Base-by-base conservation (phyloP, 2,888 invertebrate genomes). In the Epicampocera succincta region DNA sequence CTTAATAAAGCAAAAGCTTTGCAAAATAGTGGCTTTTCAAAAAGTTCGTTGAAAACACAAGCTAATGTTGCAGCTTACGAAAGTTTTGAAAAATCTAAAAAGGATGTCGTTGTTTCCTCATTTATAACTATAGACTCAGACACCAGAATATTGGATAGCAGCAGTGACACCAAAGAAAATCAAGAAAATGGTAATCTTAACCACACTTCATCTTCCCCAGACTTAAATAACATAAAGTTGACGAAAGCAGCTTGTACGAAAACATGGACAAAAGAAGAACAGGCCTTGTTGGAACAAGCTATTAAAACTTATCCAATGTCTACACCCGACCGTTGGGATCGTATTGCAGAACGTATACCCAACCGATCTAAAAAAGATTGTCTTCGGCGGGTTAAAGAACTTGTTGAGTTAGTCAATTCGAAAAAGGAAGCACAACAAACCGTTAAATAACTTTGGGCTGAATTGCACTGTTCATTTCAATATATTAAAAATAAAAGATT, bases 361-460 rank as follows among this genome's bases (percentile, higher is more conserved):
- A 95, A 95, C 86, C 94, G 99, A 87, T 95, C 95, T 86, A 99
- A 99, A 92, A 99, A 99, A 91, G 99, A 99, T 90, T 99, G 99
- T 91, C 96, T 99, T 94, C 96, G 96, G 87, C 93, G 99, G 88
- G 99, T 98, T 90, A 99, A 99, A 93, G 98, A 99, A 92, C 92
- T 99, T 85, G 99, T 98, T 19, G 98, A 99, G 91, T 93, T 98
- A 91, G 96, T 99, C 6, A 97, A 98, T 93, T 98, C 98, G 13
- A 99, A 99, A 91, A 98, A 98, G 91, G 95, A 96, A 92, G 94
- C 94, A 2, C 93, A 94, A 72, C 93, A 93, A 86, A 87, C 88
- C 71, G 87, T 88, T 13, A 91, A 91, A 89, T 91, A 87, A 91
- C 83, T 78, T 69, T n/a, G 33, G 33, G 33, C 9, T 33, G 33